phyloP scores from a whole-genome alignment of 2,113 vertebrate species.

The Oncorhynchus keta region DNA sequence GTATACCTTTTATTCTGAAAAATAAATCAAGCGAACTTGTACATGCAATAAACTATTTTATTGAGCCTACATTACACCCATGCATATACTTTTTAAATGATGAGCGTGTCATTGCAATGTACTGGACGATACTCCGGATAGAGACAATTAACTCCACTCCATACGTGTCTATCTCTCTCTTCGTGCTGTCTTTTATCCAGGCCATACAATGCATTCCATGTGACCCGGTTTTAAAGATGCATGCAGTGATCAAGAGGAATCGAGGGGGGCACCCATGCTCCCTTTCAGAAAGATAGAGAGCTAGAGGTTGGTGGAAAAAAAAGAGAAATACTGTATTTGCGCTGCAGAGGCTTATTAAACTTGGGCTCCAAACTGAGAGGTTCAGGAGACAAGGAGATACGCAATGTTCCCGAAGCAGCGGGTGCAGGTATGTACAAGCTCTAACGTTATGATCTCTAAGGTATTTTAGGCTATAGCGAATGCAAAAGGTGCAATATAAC shows the following conservation, averaged over 20 bases:
- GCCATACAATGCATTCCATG: conserved; percentile 72
- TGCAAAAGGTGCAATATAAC: no score
- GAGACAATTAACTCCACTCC: no score
- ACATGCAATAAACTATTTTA: no score
- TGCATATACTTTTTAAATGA: no score
- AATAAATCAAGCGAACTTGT: no score
- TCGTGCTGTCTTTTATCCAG: conserved; percentile 44
- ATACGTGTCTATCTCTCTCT: background rate
- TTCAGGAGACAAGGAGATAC: conserved; percentile 57
- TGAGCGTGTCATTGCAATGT: no score
- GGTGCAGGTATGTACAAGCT: conserved; percentile 71
- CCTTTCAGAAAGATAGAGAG: conserved; percentile 28
- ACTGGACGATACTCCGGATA: no score
- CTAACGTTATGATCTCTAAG: no score
- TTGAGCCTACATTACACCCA: no score
- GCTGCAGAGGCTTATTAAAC: conserved; percentile 28
- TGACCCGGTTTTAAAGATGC: conserved; percentile 82
- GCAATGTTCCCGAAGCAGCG: conserved; percentile 48
- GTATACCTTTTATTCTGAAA: no score
- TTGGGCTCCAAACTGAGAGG: conserved; percentile 64
- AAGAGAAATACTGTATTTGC: conserved; percentile 30
- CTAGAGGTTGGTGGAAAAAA: conserved; percentile 4
- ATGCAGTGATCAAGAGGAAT: conserved; percentile 82
- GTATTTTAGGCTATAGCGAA: no score
- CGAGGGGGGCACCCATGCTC: conserved; percentile 88